Conservation (phyloP, 2,113 vertebrate genomes). For the Xiphophorus maculatus region DNA sequence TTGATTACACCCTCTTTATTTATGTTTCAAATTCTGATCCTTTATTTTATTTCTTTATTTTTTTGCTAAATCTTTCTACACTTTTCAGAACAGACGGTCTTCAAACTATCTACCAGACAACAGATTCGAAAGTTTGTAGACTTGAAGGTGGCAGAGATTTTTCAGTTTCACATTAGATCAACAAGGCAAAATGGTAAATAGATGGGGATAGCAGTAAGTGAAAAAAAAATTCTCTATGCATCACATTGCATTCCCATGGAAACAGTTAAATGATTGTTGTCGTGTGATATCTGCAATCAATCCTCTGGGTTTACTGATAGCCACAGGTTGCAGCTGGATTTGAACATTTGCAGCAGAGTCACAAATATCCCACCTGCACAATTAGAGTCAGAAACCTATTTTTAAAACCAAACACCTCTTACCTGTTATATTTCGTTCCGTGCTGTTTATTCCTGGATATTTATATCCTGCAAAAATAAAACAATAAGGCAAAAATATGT, state of each 20-base stretch:
- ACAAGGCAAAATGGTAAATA: slow-evolving; percentile 57
- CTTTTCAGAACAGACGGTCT: slow-evolving; percentile 12
- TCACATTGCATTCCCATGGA: slow-evolving; percentile 58
- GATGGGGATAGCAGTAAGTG: slow-evolving; percentile 56
- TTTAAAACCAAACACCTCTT: not conserved
- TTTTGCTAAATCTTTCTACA: slow-evolving; percentile 8
- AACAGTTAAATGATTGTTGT: slow-evolving; percentile 48
- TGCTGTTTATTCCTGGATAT: not conserved
- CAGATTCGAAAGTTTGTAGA: slow-evolving; percentile 30
- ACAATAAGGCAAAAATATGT: not conserved
- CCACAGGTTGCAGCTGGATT: slow-evolving; percentile 11
- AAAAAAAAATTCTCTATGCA: slow-evolving; percentile 15
- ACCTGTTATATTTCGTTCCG: not conserved
- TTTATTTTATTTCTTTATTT: not conserved
- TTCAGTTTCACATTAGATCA: slow-evolving; percentile 53
- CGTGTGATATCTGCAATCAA: slow-evolving; percentile 20
- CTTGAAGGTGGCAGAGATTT: slow-evolving; percentile 28
- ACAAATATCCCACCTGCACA: slow-evolving; percentile 18
- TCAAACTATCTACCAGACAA: slow-evolving; percentile 7
- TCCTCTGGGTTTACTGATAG: slow-evolving; percentile 33
- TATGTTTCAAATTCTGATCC: not conserved
- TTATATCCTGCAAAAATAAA: not conserved
- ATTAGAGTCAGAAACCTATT: not conserved
- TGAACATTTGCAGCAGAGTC: slow-evolving; percentile 9
- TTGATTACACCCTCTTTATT: slow-evolving; percentile 11